Conservation (phyloP, 2,797 vertebrate genomes). For the Morelia viridis region DNA sequence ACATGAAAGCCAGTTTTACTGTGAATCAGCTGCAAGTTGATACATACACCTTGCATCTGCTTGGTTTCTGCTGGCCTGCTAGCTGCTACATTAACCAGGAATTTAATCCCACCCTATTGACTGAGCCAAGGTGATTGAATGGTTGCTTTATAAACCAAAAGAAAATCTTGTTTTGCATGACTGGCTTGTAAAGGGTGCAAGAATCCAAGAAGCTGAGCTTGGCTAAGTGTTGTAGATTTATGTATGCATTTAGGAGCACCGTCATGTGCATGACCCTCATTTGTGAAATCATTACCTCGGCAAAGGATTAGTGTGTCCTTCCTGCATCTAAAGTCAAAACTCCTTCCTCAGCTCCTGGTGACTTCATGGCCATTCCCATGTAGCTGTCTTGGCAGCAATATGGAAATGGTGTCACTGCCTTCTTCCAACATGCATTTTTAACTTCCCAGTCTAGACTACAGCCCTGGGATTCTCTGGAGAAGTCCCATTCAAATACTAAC, state of each 20-base stretch:
- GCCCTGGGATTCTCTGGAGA: background rate
- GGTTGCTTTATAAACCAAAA: background rate
- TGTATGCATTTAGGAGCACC: background rate
- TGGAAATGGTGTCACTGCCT: background rate
- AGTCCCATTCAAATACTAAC: background rate
- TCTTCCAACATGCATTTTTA: background rate
- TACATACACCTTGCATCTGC: background rate
- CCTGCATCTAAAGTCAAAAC: background rate
- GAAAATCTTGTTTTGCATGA: background rate
- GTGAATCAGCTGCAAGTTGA: background rate
- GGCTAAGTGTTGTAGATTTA: background rate
- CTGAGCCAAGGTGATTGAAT: background rate
- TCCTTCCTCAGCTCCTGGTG: background rate
- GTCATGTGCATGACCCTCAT: background rate
- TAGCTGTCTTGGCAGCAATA: background rate
- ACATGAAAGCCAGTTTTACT: background rate
- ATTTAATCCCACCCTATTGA: background rate
- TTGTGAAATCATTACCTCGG: background rate
- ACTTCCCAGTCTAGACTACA: background rate
- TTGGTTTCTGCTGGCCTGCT: background rate
- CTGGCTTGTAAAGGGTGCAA: background rate
- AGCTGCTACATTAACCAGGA: background rate
- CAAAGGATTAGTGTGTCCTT: background rate
- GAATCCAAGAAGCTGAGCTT: background rate
- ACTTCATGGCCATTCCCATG: background rate